Base-by-base conservation (phyloP, 2,888 invertebrate genomes). In the Thymelicus acteon region DNA sequence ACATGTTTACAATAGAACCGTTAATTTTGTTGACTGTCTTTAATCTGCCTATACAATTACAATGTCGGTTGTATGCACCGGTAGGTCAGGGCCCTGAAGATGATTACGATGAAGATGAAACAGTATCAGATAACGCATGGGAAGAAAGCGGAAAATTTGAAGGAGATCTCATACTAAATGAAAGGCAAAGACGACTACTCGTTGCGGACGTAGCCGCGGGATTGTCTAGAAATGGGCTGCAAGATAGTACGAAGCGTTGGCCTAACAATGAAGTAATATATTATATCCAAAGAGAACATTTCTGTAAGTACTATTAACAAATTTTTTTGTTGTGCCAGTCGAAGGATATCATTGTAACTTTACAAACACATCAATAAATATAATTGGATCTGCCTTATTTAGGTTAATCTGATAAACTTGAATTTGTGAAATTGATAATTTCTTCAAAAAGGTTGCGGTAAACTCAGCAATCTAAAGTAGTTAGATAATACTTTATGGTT, bases 131-230 rank as follows among this genome's bases (percentile, higher is more conserved):
- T 68, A 84, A 94, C 72, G 91, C 94, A 7, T 94, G 94, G 92
- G 93, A 94, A 75, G 88, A 91, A 48, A 94, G 94, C 73, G 94
- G 94, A 7, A 91, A 94, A 76, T 94, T 94, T 72, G 94, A 95
- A 76, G 94, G 94, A 12, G 94, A 95, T 74, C 85, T 95, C 39
- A 87, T 94, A 63, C 84, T 94, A 7, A 94, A 93, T 70, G 92
- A 93, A 31, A 81, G 88, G 24, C 94, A 94, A 76, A 82, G 93
- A 73, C 81, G 88, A n/a, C 76, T 87, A 64, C 90, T 94, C 44
- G 87, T 94, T 0, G 87, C 90, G 71, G 86, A 89, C 44, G 89
- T 93, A 4, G 85, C 88, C 0, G 92, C 92, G 72, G 93, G 92
- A 7, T 82, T 93, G 0, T 85, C 92, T 3, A 87, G 93, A 64